These are phyloP conservation scores for Phaethon lepturus DNA, from an alignment of 2,113 vertebrate genomes.

Conservation along the genomic window DNA sequence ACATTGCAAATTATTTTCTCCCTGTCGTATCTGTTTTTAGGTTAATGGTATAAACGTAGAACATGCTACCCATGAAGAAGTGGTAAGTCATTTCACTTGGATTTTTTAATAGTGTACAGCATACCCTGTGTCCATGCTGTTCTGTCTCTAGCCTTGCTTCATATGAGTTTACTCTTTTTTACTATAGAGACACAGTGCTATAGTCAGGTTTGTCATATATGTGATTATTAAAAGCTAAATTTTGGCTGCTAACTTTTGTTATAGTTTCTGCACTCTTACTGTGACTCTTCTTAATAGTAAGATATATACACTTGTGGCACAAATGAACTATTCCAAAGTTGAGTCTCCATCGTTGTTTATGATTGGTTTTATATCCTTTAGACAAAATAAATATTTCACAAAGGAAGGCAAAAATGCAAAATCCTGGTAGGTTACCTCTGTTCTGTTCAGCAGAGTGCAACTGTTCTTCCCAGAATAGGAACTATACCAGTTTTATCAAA, in stretches of 20 bases:
- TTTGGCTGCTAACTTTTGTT: background rate
- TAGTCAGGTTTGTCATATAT: background rate
- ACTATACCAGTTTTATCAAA: background rate
- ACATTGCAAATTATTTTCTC: conserved; percentile 11
- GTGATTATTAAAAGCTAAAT: background rate
- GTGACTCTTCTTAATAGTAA: background rate
- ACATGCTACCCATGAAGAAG: conserved; percentile 90
- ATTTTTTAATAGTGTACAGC: background rate
- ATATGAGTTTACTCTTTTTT: background rate
- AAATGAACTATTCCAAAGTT: background rate
- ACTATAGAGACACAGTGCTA: background rate
- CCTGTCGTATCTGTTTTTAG: conserved; percentile 70
- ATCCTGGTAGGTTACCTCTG: background rate
- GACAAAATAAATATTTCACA: background rate
- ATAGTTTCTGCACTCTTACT: background rate
- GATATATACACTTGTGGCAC: background rate
- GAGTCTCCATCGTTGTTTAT: background rate
- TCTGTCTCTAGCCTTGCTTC: background rate
- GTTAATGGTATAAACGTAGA: conserved; percentile 95
- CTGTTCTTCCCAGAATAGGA: background rate
- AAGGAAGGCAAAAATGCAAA: background rate
- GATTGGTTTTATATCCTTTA: background rate
- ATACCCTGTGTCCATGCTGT: background rate
- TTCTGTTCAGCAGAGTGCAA: background rate
- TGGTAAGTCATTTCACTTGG: conserved; percentile 83